Evolutionary conservation across 2,113 vertebrate species (phyloP), one percentile per base, ranked within the genome.

Genomic region (Ariopsis seemanni): DNA sequence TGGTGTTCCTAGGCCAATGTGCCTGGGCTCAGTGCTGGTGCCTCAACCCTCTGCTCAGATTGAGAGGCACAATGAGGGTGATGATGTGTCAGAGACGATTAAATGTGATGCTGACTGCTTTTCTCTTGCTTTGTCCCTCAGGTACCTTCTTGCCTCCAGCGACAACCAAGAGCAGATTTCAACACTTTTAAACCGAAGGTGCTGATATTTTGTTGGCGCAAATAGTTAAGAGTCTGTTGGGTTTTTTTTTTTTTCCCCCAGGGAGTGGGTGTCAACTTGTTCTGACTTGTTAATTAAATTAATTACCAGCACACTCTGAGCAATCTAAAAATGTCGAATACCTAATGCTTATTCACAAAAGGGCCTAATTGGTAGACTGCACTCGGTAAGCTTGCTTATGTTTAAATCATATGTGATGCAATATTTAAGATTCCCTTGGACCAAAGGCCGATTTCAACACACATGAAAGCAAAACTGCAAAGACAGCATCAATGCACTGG

Each of bases 61-160:
- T 92, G 92, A 91, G 93, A 93, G 89, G 88, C 92, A 91, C 92
- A 93, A 91, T 92, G 91, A 92, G 92, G 91, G 89, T 69, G 92
- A 91, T 92, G 92, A 94, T 92, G 92, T 95, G 94, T 95, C 94
- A 94, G 92, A 89, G 93, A 90, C 91, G 86, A 93, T 96, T 95
- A 95, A 91, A 93, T 91, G 91, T 94, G 93, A 95, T 94, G 93
- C 92, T 92, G 89, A 88, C 89, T 90, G 91, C n/a, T 77, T 58
- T 60, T 63, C 30, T 86, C 92, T 92, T 92, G 89, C 89, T 94
- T 90, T 92, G 90, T 94, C 93, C 92, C 91, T 72, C 65, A 93
- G 93, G 92, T 92, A 81, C 86, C 77, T 85, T 81, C 1, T 90
- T 87, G 93, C 93, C 93, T 30, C 50, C 0, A 93, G 94, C 93